Conservation (phyloP, 2,797 vertebrate genomes). For the Mus caroli region DNA sequence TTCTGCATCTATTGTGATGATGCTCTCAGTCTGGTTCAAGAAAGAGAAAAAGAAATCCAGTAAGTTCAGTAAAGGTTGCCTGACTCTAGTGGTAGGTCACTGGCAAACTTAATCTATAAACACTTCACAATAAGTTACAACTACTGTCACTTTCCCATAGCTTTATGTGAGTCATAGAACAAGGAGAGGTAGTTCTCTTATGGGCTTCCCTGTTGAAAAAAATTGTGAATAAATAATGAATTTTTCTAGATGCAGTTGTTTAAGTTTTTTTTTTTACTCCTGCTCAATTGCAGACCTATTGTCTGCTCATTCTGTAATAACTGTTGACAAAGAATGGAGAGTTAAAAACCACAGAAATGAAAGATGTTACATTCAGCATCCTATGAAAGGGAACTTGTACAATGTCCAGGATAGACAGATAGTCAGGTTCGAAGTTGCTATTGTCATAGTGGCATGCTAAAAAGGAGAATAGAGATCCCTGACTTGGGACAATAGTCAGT, state of each 20-base stretch:
- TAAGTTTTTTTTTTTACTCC: constrained; percentile 68
- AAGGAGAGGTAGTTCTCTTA: constrained; percentile 23
- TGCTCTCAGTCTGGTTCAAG: not conserved
- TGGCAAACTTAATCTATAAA: not conserved
- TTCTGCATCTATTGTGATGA: not conserved
- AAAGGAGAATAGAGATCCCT: constrained; percentile 55
- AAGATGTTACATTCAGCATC: constrained; percentile 61
- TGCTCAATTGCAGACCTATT: constrained; percentile 60
- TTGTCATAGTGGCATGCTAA: constrained; percentile 26
- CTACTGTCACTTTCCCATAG: not conserved
- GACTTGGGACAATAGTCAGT: constrained; percentile 57
- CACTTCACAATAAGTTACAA: not conserved
- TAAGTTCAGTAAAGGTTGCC: not conserved
- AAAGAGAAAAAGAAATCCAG: not conserved
- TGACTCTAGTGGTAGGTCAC: not conserved
- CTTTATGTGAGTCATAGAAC: constrained; percentile 48
- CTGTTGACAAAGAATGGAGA: constrained; percentile 67
- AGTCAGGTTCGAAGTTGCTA: constrained; percentile 63
- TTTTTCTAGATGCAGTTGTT: constrained; percentile 61
- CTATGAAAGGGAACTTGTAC: constrained; percentile 58
- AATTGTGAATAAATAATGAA: constrained; percentile 52
- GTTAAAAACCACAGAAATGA: constrained; percentile 69
- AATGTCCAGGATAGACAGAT: constrained; percentile 49
- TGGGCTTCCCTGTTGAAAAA: not conserved
- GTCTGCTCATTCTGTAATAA: constrained; percentile 66